Base-by-base conservation (phyloP, 2,888 invertebrate species). In the Diploptera punctata region DNA sequence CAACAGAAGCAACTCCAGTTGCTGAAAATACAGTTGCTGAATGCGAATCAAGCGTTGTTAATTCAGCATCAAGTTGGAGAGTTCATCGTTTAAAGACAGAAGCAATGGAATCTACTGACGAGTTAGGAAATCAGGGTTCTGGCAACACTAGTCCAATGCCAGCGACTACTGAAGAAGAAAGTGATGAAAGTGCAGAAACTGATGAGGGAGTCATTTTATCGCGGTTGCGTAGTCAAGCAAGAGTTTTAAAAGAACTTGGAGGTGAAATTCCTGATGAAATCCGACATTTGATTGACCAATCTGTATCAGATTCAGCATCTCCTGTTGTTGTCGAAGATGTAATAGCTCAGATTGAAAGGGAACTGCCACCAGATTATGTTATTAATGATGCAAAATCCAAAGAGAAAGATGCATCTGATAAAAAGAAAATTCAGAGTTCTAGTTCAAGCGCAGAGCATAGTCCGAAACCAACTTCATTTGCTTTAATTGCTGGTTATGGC, bases 131-230 rank as follows among this genome's bases (percentile, higher is more conserved):
- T 26, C 44, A 47, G n/a, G 47, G 29, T 18, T 65, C 65, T 29
- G 65, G n/a, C 47, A 65, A 65, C 24, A n/a, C 65, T 24, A 65
- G 65, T 26, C 65, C 65, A 18, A n/a, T 26, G n/a, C 44, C 47
- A n/a, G 38, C 26, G 21, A 60, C 54, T 21, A 60, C 62, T 19
- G 60, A 69, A 21, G 44, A 49, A 7, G 69, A 69, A 18, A 68
- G 47, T 10, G 67, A 70, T 44, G 73, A 49, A 24, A 70, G 67
- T 57, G 76, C 74, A 21, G 76, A 75, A 13, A 84, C 85, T 83
- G 85, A 83, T 71, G 84, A 85, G 85, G 85, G 85, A 83, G 84
- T 84, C 83, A 86, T 87, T 83, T 84, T 87, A 83, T 85, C 80
- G 72, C 81, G 80, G 77, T 77, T 87, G 44, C 86, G 85, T 79